Percentiles rank a stretch among this genome's conserved stretches.
phyloP scores from a whole-genome alignment of 1,140 invertebrate genomes.

The Lucilia sericata region DNA sequence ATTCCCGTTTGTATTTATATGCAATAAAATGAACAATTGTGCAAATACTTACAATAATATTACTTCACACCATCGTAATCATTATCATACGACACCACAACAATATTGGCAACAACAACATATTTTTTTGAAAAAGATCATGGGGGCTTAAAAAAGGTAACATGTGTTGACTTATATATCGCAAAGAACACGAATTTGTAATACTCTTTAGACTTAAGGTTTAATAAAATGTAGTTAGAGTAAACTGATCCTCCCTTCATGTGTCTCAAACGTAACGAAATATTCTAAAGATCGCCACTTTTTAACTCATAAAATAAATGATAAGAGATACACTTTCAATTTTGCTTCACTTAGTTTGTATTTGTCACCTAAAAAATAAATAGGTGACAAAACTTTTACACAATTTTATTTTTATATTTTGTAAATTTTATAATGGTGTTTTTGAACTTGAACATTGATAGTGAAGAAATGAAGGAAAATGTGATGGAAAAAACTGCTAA shows the following conservation, averaged over 20 bases:
- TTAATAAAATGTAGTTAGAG: no score
- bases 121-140: neutral
- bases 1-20: neutral
- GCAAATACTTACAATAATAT: neutral
- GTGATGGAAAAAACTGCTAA: no score
- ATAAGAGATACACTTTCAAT: neutral
- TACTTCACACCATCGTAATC: neutral
- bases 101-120: neutral
- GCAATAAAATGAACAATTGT: neutral
- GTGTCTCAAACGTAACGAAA: no score
- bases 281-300: no score
- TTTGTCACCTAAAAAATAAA: neutral
- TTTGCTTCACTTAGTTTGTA: neutral
- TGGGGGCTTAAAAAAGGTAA: neutral
- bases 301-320: neutral
- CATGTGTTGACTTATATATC: neutral
- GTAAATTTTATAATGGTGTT: neutral
- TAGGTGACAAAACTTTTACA: neutral
- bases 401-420: neutral
- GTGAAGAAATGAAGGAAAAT: neutral
- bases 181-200: no score
- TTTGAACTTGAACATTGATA: slow-evolving; percentile 1
- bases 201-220: no score
- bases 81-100: neutral
- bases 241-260: no score